phyloP scores from a whole-genome alignment of 2,113 vertebrate genomes.

The Nesoenas mayeri region DNA sequence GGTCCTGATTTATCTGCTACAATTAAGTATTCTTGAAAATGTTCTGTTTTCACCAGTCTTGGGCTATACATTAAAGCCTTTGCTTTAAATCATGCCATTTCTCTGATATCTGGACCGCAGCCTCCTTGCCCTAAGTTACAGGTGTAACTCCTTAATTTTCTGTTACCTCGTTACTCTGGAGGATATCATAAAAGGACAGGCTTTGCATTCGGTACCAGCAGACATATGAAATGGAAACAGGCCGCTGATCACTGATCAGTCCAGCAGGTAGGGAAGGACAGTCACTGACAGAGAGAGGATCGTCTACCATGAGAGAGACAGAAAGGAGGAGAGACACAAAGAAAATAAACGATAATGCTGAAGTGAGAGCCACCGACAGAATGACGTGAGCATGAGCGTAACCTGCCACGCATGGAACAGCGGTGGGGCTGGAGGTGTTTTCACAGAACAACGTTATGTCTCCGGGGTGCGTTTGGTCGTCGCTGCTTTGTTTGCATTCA shows the following conservation, averaged over 20 bases:
- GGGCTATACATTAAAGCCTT: not conserved
- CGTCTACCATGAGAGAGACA: conserved; percentile 81
- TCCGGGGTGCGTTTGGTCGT: not conserved
- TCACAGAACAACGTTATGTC: not conserved
- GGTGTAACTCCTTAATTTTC: conserved; percentile 36
- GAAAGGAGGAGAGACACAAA: conserved; percentile 71
- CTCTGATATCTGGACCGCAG: not conserved
- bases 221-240: conserved; percentile 83
- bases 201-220: conserved; percentile 87
- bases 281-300: conserved; percentile 82
- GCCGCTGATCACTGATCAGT: conserved; percentile 81
- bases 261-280: conserved; percentile 78
- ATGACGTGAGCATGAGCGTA: not conserved
- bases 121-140: not conserved
- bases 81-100: not conserved
- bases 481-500: not conserved
- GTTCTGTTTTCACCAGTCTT: not conserved
- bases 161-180: conserved; percentile 87
- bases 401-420: conserved; percentile 7
- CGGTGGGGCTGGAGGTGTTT: conserved; percentile 41
- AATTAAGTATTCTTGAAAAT: not conserved
- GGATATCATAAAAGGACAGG: conserved; percentile 87
- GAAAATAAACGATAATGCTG: conserved; percentile 66
- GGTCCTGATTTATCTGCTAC: not conserved
- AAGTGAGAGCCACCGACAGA: conserved; percentile 46